phyloP scores from a whole-genome alignment of 2,113 vertebrate genomes.

The Xiphophorus couchianus region DNA sequence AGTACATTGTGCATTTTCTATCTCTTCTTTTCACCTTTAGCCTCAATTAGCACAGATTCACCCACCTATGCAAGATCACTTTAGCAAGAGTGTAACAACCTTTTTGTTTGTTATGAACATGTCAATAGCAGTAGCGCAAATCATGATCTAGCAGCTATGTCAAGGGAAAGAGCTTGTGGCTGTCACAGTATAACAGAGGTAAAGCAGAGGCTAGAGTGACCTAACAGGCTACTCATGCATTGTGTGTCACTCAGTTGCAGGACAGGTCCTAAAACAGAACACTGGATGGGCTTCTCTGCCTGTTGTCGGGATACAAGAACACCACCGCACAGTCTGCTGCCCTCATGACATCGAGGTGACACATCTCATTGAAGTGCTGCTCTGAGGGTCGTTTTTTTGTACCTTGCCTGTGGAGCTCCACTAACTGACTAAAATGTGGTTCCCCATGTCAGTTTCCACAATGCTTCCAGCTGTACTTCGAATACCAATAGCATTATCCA shows the following conservation, averaged over 20 bases:
- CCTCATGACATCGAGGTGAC: conserved; percentile 12
- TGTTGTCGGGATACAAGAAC: conserved; percentile 43
- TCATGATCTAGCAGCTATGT: conserved; percentile 45
- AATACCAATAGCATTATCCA: neutral
- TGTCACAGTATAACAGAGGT: conserved; percentile 22
- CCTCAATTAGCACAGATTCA: conserved; percentile 55
- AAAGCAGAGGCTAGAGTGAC: conserved; percentile 25
- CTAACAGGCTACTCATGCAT: conserved; percentile 58
- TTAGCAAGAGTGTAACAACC: conserved; percentile 28
- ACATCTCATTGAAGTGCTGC: conserved; percentile 33
- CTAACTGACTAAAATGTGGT: conserved; percentile 30
- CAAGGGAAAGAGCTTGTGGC: conserved; percentile 49
- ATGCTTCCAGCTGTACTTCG: neutral
- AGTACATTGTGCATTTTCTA: conserved; percentile 8
- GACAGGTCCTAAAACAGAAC: conserved; percentile 49
- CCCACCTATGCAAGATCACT: conserved; percentile 35
- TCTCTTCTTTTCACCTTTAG: conserved; percentile 58
- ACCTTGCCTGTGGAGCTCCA: conserved; percentile 22
- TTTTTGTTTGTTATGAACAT: conserved; percentile 41
- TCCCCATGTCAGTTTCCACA: conserved; percentile 1
- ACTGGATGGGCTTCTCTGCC: conserved; percentile 19
- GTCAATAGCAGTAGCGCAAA: conserved; percentile 61
- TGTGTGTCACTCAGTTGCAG: conserved; percentile 51
- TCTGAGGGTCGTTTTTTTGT: conserved; percentile 12
- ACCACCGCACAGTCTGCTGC: neutral